phyloP scores from a whole-genome alignment of 2,113 vertebrate species.

The Sorex araneus region DNA sequence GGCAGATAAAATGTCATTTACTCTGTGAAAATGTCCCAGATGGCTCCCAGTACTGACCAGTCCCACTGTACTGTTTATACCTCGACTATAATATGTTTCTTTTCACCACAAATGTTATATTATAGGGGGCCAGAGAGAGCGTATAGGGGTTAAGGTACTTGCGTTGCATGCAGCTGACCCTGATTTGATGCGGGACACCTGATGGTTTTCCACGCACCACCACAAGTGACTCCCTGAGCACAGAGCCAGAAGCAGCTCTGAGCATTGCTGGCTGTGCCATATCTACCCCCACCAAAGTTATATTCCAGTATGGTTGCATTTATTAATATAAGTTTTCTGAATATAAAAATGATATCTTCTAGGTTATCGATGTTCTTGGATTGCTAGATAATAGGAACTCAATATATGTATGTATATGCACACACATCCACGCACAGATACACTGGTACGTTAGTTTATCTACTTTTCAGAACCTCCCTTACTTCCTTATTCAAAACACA shows the following conservation, averaged over 20 bases:
- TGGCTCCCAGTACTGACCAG: background rate
- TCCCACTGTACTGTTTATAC: background rate
- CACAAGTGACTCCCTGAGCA: too few species aligned
- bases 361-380: background rate
- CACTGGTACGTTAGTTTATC: background rate
- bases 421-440: background rate
- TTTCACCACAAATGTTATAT: constrained; percentile 8
- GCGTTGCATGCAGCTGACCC: too few species aligned
- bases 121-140: background rate
- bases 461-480: background rate
- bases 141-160: too few species aligned
- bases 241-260: too few species aligned
- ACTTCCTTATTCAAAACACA: background rate
- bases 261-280: too few species aligned
- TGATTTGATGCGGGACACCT: too few species aligned
- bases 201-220: too few species aligned
- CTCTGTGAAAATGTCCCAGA: background rate
- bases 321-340: background rate
- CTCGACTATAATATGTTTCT: background rate
- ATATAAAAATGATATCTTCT: background rate
- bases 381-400: background rate
- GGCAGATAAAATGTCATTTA: background rate
- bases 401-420: too few species aligned
- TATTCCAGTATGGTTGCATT: background rate
- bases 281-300: background rate